phyloP scores from a whole-genome alignment of 2,113 vertebrate genomes.

The Calonectris borealis region DNA sequence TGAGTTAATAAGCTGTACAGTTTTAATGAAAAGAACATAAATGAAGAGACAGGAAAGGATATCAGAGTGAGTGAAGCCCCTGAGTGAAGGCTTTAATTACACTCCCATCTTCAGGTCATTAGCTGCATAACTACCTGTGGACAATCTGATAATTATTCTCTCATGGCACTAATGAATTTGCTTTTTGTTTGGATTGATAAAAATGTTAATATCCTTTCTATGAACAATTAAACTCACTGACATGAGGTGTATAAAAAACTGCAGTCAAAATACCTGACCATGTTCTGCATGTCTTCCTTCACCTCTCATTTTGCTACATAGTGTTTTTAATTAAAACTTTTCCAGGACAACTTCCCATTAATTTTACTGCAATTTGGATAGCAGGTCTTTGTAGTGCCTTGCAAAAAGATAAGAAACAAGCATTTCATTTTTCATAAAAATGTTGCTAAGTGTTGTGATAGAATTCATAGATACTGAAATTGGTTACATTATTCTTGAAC shows the following conservation, averaged over 20 bases:
- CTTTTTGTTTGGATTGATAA: background rate
- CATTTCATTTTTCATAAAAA: background rate
- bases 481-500: background rate
- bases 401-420: background rate
- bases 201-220: background rate
- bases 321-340: background rate
- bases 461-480: background rate
- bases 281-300: background rate
- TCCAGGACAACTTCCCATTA: background rate
- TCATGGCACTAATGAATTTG: conserved; percentile 32
- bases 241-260: background rate
- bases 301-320: background rate
- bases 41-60: background rate
- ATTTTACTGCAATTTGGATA: background rate
- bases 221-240: background rate
- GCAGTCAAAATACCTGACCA: background rate
- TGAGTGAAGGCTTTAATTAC: conserved; percentile 64
- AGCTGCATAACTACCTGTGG: conserved; percentile 47
- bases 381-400: background rate
- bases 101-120: conserved; percentile 42
- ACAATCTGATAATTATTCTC: background rate
- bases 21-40: conserved; percentile 61
- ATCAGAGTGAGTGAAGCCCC: background rate
- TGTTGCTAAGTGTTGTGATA: background rate
- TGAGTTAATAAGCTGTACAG: conserved; percentile 36